These are phyloP conservation scores for Apostichopus japonicus DNA, from an alignment of 35 echinoderm and acorn worm genomes.

Conservation along the genomic window DNA sequence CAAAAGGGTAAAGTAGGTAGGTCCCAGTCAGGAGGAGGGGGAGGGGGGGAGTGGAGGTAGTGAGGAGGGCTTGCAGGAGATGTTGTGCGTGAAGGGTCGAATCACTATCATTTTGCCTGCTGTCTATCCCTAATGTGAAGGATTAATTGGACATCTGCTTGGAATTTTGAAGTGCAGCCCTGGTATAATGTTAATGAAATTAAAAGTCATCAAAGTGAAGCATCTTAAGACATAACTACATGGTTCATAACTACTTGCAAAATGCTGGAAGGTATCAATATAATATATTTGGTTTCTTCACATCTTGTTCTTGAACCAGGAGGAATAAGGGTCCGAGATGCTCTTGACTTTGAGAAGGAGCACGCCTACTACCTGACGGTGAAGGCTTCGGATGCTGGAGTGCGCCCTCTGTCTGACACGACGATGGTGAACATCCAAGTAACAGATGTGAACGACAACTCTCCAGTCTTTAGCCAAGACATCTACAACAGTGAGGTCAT, in stretches of 20 bases:
- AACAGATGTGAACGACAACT: slow-evolving; percentile 87
- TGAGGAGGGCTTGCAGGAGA: too few relatives aligned
- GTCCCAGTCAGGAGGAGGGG: too few relatives aligned
- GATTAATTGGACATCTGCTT: too few relatives aligned
- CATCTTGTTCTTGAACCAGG: slow-evolving; percentile 43
- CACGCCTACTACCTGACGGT: slow-evolving; percentile 87
- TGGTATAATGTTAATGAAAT: too few relatives aligned
- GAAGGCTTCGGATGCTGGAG: slow-evolving; percentile 82
- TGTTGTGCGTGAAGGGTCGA: too few relatives aligned
- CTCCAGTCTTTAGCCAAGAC: slow-evolving; percentile 76
- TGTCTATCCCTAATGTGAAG: too few relatives aligned
- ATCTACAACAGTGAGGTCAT: slow-evolving; percentile 79
- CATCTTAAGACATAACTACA: neutral
- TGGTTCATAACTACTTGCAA: neutral
- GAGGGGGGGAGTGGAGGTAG: too few relatives aligned
- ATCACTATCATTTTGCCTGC: too few relatives aligned
- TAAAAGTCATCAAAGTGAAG: too few relatives aligned
- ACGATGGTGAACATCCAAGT: slow-evolving; percentile 82
- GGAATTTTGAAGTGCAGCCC: too few relatives aligned
- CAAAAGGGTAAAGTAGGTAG: too few relatives aligned
- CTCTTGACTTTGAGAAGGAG: slow-evolving; percentile 86
- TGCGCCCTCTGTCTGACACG: slow-evolving; percentile 79
- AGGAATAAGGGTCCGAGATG: slow-evolving; percentile 62
- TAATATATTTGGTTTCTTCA: neutral
- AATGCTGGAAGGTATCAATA: neutral